phyloP scores from a whole-genome alignment of 2,797 vertebrate species.

The Eupleurogrammus muticus region DNA sequence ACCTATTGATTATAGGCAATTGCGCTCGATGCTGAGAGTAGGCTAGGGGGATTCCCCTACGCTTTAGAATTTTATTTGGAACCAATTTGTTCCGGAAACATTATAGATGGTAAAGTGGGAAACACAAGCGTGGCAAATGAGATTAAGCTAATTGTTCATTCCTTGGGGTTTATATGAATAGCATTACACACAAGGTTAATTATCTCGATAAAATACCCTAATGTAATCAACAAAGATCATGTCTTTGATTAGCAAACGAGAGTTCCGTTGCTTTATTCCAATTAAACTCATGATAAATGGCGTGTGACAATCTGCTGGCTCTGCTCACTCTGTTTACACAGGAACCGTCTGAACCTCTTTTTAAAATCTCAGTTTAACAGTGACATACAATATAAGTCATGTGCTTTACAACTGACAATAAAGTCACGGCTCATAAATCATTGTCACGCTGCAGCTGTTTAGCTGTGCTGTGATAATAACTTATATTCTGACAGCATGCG shows the following conservation, averaged over 20 bases:
- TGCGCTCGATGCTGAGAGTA: slow-evolving; percentile 2
- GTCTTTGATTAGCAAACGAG: slow-evolving; percentile 74
- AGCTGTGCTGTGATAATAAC: slow-evolving; percentile 68
- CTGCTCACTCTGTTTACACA: slow-evolving; percentile 60
- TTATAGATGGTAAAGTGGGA: slow-evolving; percentile 39
- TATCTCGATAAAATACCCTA: slow-evolving; percentile 59
- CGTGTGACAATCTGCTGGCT: slow-evolving; percentile 63
- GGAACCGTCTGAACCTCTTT: slow-evolving; percentile 61
- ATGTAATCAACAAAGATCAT: slow-evolving; percentile 68
- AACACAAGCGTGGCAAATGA: slow-evolving; percentile 45
- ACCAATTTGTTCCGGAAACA: slow-evolving; percentile 35
- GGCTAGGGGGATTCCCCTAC: neutral
- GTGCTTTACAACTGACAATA: slow-evolving; percentile 75
- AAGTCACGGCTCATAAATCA: slow-evolving; percentile 78
- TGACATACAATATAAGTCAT: slow-evolving; percentile 70
- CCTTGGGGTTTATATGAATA: slow-evolving; percentile 60
- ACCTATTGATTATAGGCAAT: slow-evolving; percentile 26
- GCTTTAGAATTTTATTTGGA: slow-evolving; percentile 17
- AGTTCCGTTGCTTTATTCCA: slow-evolving; percentile 65
- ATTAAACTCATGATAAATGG: slow-evolving; percentile 75
- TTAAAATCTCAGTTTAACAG: slow-evolving; percentile 60
- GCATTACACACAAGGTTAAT: slow-evolving; percentile 72
- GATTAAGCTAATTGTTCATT: slow-evolving; percentile 69
- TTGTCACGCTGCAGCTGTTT: slow-evolving; percentile 70
- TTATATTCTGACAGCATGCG: slow-evolving; percentile 58